Base-by-base conservation (phyloP, 2,113 vertebrate genomes). In the Laticauda colubrina region DNA sequence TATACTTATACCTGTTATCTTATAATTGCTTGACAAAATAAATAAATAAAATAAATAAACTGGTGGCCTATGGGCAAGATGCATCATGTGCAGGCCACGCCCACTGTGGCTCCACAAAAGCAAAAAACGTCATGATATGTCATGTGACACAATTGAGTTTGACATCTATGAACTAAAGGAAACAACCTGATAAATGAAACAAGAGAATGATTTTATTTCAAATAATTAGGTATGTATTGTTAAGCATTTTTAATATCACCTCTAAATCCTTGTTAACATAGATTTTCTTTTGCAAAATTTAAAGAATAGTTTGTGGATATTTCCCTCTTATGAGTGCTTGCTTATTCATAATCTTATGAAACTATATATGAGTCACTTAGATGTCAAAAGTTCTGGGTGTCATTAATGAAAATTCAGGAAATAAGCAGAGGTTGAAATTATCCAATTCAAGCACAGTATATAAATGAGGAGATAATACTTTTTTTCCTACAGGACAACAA, bases 401-500 rank as follows among this genome's bases (percentile, higher is more conserved):
- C 95, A 91, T 94, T 95, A 93, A 96, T 95, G 94, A 92, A 87
- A 89, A 85, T 57, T 87, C 55, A 64, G 48, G 91, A 90, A 61
- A 91, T 91, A 95, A 95, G 93, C 3, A 90, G 88, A 94, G 91
- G 85, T 92, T 96, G 90, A 96, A 96, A 96, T 95, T 94, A 93
- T 89, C 89, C 89, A 94, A 92, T 89, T 96, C 92, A 95, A 94
- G 93, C 93, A 96, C 95, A 96, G 92, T 95, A 92, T 95, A 92
- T 91, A 95, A 96, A 96, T 85, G 86, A 90, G 89, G 95, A 95
- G 91, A 93, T 88, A 95, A 95, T 11, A 11, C 93, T 93, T 95
- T 90, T 94, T 95, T 95, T 96, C 96, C 92, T 94, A 94, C 69
- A 93, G 85, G 90, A 95, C 94, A 95, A 95, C 88, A 95, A 96